A percentile compares a stretch with the other conserved stretches of the same genome.
phyloP scores from a whole-genome alignment of 2,888 invertebrate genomes.

The Calliphora vomitoria region DNA sequence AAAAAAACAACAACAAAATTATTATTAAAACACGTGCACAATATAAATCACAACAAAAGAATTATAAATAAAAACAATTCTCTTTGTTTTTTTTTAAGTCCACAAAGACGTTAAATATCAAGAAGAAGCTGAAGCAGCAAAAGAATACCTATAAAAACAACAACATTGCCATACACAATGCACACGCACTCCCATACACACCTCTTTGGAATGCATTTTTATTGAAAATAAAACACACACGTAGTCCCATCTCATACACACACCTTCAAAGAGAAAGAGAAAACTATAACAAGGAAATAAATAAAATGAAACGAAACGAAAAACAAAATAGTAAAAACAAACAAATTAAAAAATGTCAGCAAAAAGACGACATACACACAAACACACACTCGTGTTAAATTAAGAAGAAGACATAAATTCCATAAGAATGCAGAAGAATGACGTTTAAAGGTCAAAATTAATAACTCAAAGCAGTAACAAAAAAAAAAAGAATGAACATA shows the following conservation, averaged over 20 bases:
- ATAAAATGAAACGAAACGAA: background rate
- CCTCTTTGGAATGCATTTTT: background rate
- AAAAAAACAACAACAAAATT: slow-evolving; percentile 7
- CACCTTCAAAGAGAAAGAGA: slow-evolving; percentile 30
- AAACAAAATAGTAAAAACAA: background rate
- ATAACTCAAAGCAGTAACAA: slow-evolving; percentile 5
- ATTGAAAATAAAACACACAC: background rate
- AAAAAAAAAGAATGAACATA: background rate
- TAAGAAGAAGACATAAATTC: slow-evolving; percentile 13
- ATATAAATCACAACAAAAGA: slow-evolving; percentile 49
- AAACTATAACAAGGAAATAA: slow-evolving; percentile 48
- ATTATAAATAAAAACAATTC: slow-evolving; percentile 28
- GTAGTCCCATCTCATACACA: background rate
- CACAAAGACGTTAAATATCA: background rate
- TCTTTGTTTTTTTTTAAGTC: background rate
- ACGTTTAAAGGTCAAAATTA: slow-evolving; percentile 46
- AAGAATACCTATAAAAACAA: slow-evolving; percentile 34
- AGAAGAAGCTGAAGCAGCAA: background rate
- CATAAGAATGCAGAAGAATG: slow-evolving; percentile 14
- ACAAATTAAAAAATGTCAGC: slow-evolving; percentile 15
- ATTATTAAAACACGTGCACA: slow-evolving; percentile 47
- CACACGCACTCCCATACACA: background rate
- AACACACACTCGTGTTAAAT: background rate
- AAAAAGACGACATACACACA: background rate
- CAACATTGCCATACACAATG: background rate